Percentiles rank a stretch among this genome's conserved stretches.
Evolutionary conservation across 1,140 invertebrate genomes (phyloP).

Genomic region (Nasonia longicornis): DNA sequence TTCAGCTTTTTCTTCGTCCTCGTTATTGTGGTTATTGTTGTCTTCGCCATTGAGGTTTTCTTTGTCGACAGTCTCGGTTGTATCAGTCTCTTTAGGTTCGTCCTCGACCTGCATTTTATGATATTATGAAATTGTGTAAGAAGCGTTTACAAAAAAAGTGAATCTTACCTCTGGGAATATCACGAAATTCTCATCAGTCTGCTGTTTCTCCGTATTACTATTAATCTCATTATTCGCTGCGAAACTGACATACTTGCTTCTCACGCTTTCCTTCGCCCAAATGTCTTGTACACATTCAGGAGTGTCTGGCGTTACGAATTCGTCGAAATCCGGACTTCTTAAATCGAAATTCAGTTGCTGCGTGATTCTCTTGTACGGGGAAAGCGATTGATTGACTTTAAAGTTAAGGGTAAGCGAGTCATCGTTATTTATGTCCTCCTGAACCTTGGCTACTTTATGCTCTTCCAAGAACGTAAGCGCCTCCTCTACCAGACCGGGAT

Average conservation of each 20-base stretch:
- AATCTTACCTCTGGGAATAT: conserved; percentile 62
- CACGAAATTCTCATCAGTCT: conserved; percentile 61
- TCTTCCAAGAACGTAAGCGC: conserved; percentile 85
- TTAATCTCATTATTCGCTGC: conserved; percentile 56
- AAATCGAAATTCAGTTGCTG: conserved; percentile 80
- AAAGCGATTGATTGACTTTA: conserved; percentile 70
- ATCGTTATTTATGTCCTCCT: conserved; percentile 57
- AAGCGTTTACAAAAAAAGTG: not conserved
- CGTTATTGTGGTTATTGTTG: conserved; percentile 50
- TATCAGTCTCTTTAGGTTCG: conserved; percentile 53
- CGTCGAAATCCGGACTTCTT: conserved; percentile 78
- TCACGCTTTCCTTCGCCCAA: conserved; percentile 68
- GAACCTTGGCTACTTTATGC: conserved; percentile 72
- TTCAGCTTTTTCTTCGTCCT: conserved; percentile 57
- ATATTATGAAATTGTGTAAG: conserved; percentile 5
- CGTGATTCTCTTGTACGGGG: conserved; percentile 81
- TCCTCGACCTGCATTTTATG: conserved; percentile 54
- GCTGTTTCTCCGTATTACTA: conserved; percentile 43
- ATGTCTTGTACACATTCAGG: conserved; percentile 73
- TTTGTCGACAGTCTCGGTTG: conserved; percentile 38
- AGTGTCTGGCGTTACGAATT: conserved; percentile 78
- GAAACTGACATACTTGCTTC: conserved; percentile 54
- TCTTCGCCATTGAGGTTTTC: conserved; percentile 51
- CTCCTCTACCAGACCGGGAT: conserved; percentile 86
- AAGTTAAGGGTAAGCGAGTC: conserved; percentile 59